Evolutionary conservation across 2,113 vertebrate genomes (phyloP), one percentile per base, ranked within the genome.

Genomic region (Sarotherodon lohbergeri): DNA sequence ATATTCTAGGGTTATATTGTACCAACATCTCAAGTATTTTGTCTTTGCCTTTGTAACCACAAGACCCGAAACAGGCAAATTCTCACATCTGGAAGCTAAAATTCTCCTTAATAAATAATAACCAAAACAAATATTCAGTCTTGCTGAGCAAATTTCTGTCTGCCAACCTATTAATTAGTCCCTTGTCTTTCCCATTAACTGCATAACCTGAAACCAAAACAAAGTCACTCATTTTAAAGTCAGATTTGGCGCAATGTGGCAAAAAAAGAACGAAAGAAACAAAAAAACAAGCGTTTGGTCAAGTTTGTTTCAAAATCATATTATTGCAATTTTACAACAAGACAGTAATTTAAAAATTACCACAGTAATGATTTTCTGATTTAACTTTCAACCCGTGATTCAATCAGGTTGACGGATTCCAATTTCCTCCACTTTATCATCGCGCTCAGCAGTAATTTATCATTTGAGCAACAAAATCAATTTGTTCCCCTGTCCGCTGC

Each of bases 401-500:
- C 93, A 94, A 94, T 94, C 93, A 87, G 79, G 84, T 81, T 81
- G 90, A 91, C 90, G 34, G 85, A 90, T 91, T 94, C 92, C 94
- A 94, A 95, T 95, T 95, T 95, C 94, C 95, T 90, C 80, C 88
- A 92, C 93, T 93, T 95, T 94, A 94, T 95, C 91, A 89, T 90
- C 13, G 11, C 63, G 82, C 92, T 90, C 80, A 61, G 78, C 91
- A 86, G 90, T 94, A 92, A 95, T 95, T 95, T 82, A 92, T 95
- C 94, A 95, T 92, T 91, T 86, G 85, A 90, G 93, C 93, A 93
- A 95, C 94, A 94, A 94, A 95, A 95, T 95, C 94, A 95, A 95
- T 95, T 95, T 95, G 94, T 95, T 90, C 90, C 88, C 91, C 84
- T 92, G 89, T 93, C 93, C 86, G 66, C 85, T 8, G 86, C 84